Evolutionary conservation across 2,113 vertebrate species (phyloP).

Genomic region (Coracopsis vasa): DNA sequence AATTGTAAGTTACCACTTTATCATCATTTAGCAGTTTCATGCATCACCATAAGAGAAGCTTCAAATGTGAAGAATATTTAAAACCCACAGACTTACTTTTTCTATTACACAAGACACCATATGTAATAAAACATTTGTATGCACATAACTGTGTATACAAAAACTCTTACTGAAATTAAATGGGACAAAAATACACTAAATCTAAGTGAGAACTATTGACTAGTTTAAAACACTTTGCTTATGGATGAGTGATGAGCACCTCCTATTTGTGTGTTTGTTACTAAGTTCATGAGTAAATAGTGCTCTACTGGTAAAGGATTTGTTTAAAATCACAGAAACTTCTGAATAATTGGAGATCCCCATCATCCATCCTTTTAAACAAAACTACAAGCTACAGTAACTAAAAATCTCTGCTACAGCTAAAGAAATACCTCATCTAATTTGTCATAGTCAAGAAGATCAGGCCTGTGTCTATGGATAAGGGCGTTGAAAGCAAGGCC

Average conservation of each 20-base stretch:
- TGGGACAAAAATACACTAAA: neutral
- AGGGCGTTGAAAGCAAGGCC: constrained; percentile 64
- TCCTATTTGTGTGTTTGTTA: neutral
- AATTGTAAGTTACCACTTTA: neutral
- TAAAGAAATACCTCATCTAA: constrained; percentile 63
- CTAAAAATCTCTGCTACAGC: constrained; percentile 6
- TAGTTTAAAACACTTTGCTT: neutral
- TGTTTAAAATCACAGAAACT: neutral
- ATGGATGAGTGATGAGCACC: constrained; percentile 22
- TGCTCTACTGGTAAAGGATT: neutral
- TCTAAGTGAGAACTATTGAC: neutral
- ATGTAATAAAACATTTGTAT: neutral
- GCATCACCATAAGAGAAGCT: neutral
- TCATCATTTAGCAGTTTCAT: neutral
- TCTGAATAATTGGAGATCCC: neutral
- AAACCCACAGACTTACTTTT: neutral
- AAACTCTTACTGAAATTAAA: neutral
- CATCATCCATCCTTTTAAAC: constrained; percentile 72
- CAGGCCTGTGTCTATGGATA: constrained; percentile 68
- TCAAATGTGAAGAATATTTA: neutral
- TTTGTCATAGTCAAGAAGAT: constrained; percentile 64
- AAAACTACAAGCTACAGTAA: constrained; percentile 48
- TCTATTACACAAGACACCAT: neutral
- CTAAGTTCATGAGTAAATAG: neutral
- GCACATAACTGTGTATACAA: neutral